phyloP scores from a whole-genome alignment of 2,888 invertebrate genomes.

The Miltochrista miniata region DNA sequence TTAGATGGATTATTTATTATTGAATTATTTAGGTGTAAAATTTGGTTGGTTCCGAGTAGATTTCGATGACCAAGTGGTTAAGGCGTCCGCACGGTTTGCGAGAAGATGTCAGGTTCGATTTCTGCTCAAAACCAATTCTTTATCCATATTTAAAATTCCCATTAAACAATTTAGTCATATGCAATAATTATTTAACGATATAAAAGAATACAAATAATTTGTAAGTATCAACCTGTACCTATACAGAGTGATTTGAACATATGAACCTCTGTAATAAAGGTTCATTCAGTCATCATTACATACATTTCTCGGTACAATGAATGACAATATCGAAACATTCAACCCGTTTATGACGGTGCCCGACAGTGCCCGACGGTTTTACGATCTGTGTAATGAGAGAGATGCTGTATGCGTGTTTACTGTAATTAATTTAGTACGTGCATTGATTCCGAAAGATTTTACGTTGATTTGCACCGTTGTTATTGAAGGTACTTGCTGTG shows the following conservation, averaged over 20 bases:
- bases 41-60: too few relatives aligned
- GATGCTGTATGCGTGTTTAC: slow-evolving; percentile 33
- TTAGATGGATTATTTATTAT: too few relatives aligned
- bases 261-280: slow-evolving; percentile 53
- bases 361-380: slow-evolving; percentile 55
- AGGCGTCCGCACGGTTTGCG: too few relatives aligned
- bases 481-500: too few relatives aligned
- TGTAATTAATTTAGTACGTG: slow-evolving; percentile 62
- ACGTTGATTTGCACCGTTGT: too few relatives aligned
- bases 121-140: too few relatives aligned
- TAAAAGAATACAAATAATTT: slow-evolving; percentile 12
- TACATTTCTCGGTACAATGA: slow-evolving; percentile 59
- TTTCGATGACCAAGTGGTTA: too few relatives aligned
- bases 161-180: slow-evolving; percentile 1
- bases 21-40: too few relatives aligned
- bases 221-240: slow-evolving; percentile 20
- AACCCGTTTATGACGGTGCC: slow-evolving; percentile 75
- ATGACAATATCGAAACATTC: slow-evolving; percentile 69
- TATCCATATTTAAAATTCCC: too few relatives aligned
- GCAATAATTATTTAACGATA: background rate
- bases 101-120: background rate
- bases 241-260: slow-evolving; percentile 13
- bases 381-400: slow-evolving; percentile 53
- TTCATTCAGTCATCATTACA: slow-evolving; percentile 65
- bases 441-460: slow-evolving; percentile 26